phyloP scores from a whole-genome alignment of 2,797 vertebrate species.

The Halcyon badia region DNA sequence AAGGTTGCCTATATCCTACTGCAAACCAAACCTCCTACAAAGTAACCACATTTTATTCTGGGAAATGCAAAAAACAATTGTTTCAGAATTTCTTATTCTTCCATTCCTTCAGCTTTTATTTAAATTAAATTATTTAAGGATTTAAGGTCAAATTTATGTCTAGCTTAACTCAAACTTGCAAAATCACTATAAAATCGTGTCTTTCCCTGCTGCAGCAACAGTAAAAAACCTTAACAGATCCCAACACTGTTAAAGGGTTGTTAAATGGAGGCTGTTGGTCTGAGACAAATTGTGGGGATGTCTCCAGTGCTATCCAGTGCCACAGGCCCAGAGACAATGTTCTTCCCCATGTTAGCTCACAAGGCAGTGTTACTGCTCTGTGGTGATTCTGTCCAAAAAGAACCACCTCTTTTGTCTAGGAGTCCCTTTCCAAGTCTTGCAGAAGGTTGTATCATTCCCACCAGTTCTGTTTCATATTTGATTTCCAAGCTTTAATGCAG shows the following conservation, averaged over 20 bases:
- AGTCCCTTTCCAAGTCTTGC: background rate
- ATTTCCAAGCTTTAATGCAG: background rate
- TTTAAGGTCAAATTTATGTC: background rate
- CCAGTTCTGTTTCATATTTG: background rate
- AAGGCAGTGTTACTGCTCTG: accelerated
- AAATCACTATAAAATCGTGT: background rate
- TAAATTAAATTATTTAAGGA: background rate
- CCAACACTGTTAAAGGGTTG: accelerated
- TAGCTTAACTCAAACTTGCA: background rate
- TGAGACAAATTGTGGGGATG: background rate
- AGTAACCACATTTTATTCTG: background rate
- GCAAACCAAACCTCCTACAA: background rate
- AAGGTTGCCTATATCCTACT: background rate
- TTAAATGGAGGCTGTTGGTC: background rate
- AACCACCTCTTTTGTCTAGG: background rate
- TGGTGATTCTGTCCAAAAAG: background rate
- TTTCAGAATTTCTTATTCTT: background rate
- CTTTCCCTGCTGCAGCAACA: background rate
- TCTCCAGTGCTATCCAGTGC: background rate
- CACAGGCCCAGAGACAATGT: accelerated
- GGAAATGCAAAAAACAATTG: background rate
- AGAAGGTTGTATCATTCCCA: background rate
- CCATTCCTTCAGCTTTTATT: background rate
- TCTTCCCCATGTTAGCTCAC: background rate
- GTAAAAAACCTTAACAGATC: background rate